These are phyloP conservation scores for Vespertilio murinus DNA, from an alignment of 2,797 vertebrate species.

Conservation along the genomic window DNA sequence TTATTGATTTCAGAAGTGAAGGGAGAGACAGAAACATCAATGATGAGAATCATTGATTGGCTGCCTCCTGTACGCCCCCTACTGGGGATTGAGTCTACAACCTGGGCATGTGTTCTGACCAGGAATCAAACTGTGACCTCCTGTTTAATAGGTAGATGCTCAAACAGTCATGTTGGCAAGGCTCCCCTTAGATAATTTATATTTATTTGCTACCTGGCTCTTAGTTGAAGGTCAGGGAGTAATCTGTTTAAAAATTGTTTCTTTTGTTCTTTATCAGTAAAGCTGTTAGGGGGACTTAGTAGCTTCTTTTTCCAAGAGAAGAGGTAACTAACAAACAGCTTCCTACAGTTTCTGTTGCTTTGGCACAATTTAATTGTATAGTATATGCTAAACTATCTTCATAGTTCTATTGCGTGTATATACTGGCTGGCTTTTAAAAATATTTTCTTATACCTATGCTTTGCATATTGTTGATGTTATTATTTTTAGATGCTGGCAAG, in stretches of 20 bases:
- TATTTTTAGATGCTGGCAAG: conserved; percentile 94
- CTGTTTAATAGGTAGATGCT: too few species aligned
- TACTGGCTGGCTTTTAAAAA: not conserved
- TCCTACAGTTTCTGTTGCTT: not conserved
- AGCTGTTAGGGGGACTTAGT: not conserved
- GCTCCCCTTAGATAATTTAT: not conserved
- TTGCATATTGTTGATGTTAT: conserved; percentile 55
- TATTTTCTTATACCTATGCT: not conserved
- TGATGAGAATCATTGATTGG: too few species aligned
- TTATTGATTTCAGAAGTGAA: too few species aligned
- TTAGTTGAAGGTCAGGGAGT: not conserved
- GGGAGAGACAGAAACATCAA: too few species aligned
- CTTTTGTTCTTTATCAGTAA: not conserved
- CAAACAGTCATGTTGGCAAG: too few species aligned
- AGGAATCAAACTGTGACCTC: too few species aligned
- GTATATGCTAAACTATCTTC: not conserved
- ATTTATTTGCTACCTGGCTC: not conserved
- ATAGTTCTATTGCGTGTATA: not conserved
- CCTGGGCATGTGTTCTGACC: too few species aligned
- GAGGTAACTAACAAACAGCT: not conserved
- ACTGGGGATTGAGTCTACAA: too few species aligned
- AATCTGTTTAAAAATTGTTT: not conserved
- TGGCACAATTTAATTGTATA: conserved; percentile 28
- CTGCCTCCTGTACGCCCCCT: too few species aligned
- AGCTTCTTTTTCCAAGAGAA: not conserved